Base-by-base conservation (phyloP, 92 coral and sea anemone genomes). In the Phenganax subtilis region DNA sequence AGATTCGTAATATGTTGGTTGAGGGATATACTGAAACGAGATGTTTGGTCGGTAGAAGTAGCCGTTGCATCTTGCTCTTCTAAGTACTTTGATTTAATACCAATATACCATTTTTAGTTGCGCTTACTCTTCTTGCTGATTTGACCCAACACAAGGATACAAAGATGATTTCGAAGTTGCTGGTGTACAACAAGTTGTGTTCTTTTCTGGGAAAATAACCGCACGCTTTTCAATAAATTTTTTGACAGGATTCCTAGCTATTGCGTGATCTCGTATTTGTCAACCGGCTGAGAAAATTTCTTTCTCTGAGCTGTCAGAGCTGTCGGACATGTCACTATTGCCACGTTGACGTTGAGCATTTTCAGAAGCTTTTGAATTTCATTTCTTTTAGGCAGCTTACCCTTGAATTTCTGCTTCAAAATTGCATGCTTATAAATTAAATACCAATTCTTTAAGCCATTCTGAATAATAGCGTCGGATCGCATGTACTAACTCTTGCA, bases 381-480 rank as follows among this genome's bases (percentile, higher is more conserved):
- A 17, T 79, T 44, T 58, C 75, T 70, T 14, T 84, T 77, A 2
- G 88, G 88, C 0, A 80, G 54, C 55, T 80, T 85, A 10, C 85
- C 75, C 9, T 78, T 58, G 59, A 80, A 80, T 28, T 55, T 85
- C 73, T 79, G 57, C 64, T 85, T 77, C 17, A 85, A 66, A 20
- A 85, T 17, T 1, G 86, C 71, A 28, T 76, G 80, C 61, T 76
- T 82, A 71, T 83, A 67, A 0, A 87, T 83, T 67, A 87, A 84
- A 56, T 81, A 78, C 88, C 87, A 87, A 64, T 87, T 87, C 76
- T 76, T 81, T 10, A 71, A 71, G 10, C 88, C 85, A 71, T 85
- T 85, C 30, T 54, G 71, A 44, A 82, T 57, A 53, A 86, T 67
- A 30, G 65, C n/a, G 37, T 62, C 8, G 89, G 89, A 51, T 86